A percentile compares a stretch with the other conserved stretches of the same genome.
Conservation (phyloP, 2,113 vertebrate species). For the Theropithecus gelada region DNA sequence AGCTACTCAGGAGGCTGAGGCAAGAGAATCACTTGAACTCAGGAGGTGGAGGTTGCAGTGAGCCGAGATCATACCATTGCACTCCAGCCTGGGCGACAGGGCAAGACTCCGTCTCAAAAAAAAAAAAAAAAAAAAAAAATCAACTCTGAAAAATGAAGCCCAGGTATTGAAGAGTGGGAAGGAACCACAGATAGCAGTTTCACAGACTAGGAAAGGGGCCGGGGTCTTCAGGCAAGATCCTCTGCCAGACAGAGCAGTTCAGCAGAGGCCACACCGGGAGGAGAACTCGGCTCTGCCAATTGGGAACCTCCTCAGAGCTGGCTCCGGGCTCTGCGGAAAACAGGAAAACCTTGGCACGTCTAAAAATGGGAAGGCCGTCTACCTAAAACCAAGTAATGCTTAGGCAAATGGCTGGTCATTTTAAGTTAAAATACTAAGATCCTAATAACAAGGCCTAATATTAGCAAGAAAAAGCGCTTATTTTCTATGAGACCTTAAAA, state of each 20-base stretch:
- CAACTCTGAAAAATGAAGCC: neutral
- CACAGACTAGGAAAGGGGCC: neutral
- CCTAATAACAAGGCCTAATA: neutral
- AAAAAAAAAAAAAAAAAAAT: neutral
- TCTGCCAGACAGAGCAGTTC: neutral
- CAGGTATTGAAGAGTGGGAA: neutral
- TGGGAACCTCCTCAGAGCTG: neutral
- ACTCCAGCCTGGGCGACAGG: too few relatives aligned
- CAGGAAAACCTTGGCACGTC: neutral
- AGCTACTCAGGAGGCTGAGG: too few relatives aligned
- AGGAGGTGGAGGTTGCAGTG: too few relatives aligned
- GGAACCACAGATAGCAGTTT: neutral
- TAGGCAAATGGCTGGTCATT: neutral
- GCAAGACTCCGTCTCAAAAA: too few relatives aligned
- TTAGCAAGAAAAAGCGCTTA: neutral
- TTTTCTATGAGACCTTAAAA: neutral
- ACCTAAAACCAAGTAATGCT: neutral
- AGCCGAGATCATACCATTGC: too few relatives aligned
- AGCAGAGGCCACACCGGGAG: neutral
- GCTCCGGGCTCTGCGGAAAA: neutral
- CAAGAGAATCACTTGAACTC: too few relatives aligned
- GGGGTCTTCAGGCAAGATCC: neutral
- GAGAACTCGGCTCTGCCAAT: rapidly evolving
- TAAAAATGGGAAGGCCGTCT: neutral
- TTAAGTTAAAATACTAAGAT: neutral